Conservation (phyloP, 2,113 vertebrate species). For the Piliocolobus tephrosceles region DNA sequence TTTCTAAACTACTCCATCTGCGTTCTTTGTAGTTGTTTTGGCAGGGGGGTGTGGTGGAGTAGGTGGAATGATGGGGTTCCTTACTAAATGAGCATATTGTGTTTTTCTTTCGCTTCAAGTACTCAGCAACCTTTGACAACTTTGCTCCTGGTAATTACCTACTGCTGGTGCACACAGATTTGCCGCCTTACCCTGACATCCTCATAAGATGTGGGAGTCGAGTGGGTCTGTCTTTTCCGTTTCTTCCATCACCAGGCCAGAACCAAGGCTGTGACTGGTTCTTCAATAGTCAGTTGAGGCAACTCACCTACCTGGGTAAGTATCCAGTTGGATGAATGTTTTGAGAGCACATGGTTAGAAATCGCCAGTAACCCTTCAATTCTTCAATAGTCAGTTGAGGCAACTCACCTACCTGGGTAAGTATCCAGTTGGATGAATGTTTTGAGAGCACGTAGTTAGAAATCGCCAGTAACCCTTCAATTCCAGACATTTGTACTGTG, state of each 20-base stretch:
- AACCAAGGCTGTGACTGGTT: slow-evolving; percentile 84
- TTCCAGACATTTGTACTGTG: not conserved
- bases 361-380: not conserved
- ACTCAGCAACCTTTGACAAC: slow-evolving; percentile 82
- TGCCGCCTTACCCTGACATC: slow-evolving; percentile 67
- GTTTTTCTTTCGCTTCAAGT: slow-evolving; percentile 73
- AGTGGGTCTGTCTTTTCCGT: slow-evolving; percentile 59
- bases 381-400: slow-evolving; percentile 56
- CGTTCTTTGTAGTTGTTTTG: not conserved
- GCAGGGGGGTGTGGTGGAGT: no score
- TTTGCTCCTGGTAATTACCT: slow-evolving; percentile 80
- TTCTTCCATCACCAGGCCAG: slow-evolving; percentile 25
- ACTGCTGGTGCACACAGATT: slow-evolving; percentile 77
- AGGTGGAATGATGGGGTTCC: not conserved
- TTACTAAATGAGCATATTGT: not conserved
- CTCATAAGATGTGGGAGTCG: slow-evolving; percentile 78
- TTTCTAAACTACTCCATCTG: not conserved
- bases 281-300: slow-evolving; percentile 62
- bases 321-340: not conserved
- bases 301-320: slow-evolving; percentile 85
- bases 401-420: slow-evolving; percentile 84
- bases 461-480: not conserved
- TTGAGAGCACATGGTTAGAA: not conserved
- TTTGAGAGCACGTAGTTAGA: not conserved
- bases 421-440: not conserved